Conservation (phyloP, 1,140 invertebrate species). For the Zelostemma sp. region DNA sequence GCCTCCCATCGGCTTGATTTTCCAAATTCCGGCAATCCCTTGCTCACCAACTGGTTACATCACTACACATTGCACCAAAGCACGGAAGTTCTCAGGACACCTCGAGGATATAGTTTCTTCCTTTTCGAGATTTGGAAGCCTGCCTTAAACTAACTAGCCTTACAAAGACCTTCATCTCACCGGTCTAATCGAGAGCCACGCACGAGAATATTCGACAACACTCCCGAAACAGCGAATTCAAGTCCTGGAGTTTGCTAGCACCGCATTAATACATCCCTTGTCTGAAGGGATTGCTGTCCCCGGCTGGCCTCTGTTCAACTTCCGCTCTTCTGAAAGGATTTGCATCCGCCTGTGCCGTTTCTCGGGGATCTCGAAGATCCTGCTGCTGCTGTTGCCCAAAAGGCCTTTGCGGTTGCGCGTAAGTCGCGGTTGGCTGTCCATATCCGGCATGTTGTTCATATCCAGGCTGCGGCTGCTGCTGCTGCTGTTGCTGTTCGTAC, state of each 20-base stretch:
- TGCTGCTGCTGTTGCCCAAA: slow-evolving; percentile 38
- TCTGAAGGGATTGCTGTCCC: slow-evolving; percentile 73
- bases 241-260: slow-evolving; percentile 13
- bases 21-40: no score
- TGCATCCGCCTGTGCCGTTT: slow-evolving; percentile 52
- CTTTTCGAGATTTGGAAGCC: slow-evolving; percentile 60
- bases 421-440: slow-evolving; percentile 40
- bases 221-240: slow-evolving; percentile 34
- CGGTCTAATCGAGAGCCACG: slow-evolving; percentile 16
- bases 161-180: slow-evolving; percentile 22
- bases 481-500: slow-evolving; percentile 58
- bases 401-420: slow-evolving; percentile 50
- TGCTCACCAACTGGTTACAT: slow-evolving; percentile 22
- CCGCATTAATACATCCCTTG: slow-evolving; percentile 65
- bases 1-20: no score
- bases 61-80: slow-evolving; percentile 35
- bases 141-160: slow-evolving; percentile 61
- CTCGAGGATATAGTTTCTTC: slow-evolving; percentile 27
- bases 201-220: slow-evolving; percentile 46
- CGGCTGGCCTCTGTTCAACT: slow-evolving; percentile 57
- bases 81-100: slow-evolving; percentile 36
- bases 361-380: slow-evolving; percentile 37
- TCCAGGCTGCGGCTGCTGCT: no score
- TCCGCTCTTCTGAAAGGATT: slow-evolving; percentile 74
- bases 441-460: slow-evolving; percentile 35